phyloP scores from a whole-genome alignment of 2,797 vertebrate genomes.

The Cuculus canorus region DNA sequence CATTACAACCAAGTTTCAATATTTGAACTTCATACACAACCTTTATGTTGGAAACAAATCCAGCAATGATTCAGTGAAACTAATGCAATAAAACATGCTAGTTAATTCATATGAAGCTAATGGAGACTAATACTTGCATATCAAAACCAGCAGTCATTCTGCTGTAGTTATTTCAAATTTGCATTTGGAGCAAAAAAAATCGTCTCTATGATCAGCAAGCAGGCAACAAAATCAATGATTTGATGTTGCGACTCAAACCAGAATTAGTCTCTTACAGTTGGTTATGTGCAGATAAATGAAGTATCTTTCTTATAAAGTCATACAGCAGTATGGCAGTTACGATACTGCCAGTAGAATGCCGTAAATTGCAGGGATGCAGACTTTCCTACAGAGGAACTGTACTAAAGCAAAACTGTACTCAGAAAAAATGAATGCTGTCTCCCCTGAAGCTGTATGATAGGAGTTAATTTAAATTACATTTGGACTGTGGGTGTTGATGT shows the following conservation, averaged over 20 bases:
- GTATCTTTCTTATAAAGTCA: neutral
- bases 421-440: neutral
- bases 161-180: neutral
- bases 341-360: neutral
- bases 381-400: neutral
- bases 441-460: neutral
- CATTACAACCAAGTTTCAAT: neutral
- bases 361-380: neutral
- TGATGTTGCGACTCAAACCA: neutral
- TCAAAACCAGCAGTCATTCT: neutral
- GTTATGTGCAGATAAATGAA: neutral
- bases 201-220: neutral
- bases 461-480: constrained; percentile 19
- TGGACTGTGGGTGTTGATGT: neutral
- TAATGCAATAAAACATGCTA: neutral
- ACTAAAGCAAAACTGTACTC: neutral
- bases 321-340: neutral
- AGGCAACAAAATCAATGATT: neutral
- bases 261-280: too few species aligned
- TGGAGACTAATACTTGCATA: neutral
- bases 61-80: neutral
- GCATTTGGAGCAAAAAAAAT: neutral
- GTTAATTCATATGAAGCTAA: neutral
- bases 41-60: neutral
- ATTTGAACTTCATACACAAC: neutral